These are phyloP conservation scores for Eudyptes chrysolophus DNA, from an alignment of 2,113 vertebrate species.

Conservation along the genomic window DNA sequence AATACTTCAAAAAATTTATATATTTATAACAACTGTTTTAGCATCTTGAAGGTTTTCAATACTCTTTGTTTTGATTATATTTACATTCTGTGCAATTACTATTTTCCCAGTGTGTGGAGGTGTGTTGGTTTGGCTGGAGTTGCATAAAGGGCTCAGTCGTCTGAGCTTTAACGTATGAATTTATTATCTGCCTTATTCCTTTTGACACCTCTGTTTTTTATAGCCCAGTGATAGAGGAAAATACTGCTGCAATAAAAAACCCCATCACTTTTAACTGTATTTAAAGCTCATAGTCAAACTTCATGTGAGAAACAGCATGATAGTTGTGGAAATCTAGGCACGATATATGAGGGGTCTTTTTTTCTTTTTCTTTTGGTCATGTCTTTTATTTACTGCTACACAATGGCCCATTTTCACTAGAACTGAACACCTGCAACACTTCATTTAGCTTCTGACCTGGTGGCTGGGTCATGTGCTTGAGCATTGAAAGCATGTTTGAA, in stretches of 20 bases:
- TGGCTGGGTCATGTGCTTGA: not conserved
- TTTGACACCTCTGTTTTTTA: not conserved
- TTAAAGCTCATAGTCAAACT: not conserved
- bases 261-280: not conserved
- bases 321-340: not conserved
- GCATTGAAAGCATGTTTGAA: not conserved
- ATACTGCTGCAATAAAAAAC: not conserved
- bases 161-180: not conserved
- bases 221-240: not conserved
- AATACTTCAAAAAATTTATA: not conserved
- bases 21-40: not conserved
- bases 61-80: not conserved
- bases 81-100: not conserved
- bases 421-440: not conserved
- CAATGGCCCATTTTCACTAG: not conserved
- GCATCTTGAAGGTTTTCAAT: not conserved
- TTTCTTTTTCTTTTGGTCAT: not conserved
- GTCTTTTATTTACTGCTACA: not conserved
- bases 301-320: not conserved
- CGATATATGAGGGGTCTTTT: fast-evolving
- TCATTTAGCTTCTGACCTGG: not conserved
- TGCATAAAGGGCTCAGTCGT: not conserved
- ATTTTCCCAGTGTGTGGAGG: not conserved
- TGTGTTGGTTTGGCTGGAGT: not conserved
- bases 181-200: not conserved